Evolutionary conservation across 2,797 vertebrate species (phyloP).

Genomic region (Tarsius wallacei): DNA sequence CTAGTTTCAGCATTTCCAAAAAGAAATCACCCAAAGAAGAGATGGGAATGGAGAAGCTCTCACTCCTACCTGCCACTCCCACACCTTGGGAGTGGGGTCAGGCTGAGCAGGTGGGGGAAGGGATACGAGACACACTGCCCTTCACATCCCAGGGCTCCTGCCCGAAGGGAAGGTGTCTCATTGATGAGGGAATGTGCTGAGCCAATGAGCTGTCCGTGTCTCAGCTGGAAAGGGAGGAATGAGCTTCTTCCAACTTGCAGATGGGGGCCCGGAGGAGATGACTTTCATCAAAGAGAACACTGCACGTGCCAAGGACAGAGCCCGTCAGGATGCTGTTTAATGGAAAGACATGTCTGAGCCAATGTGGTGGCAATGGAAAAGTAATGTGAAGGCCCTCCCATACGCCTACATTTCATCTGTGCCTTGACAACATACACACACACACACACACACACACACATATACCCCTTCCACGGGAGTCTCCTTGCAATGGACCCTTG

Average conservation of each 20-base stretch:
- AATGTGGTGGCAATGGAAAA: background rate
- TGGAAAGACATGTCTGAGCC: background rate
- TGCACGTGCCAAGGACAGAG: background rate
- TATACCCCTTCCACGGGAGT: background rate
- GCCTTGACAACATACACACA: background rate
- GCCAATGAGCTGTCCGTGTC: background rate
- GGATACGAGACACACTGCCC: background rate
- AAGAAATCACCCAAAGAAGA: background rate
- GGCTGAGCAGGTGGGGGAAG: background rate
- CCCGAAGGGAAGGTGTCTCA: background rate
- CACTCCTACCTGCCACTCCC: rapidly evolving
- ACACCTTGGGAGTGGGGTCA: background rate
- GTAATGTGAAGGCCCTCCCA: background rate
- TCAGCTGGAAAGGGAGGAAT: background rate
- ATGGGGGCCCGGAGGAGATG: background rate
- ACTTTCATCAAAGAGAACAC: background rate
- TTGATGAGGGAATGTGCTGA: rapidly evolving
- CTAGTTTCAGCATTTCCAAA: background rate
- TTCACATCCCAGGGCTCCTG: background rate
- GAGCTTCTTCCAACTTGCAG: background rate
- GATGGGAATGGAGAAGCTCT: background rate
- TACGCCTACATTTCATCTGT: background rate
- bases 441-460: background rate
- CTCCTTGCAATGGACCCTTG: background rate
- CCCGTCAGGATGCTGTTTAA: too few species aligned